A percentile compares a stretch with the other conserved stretches of the same genome.
These are phyloP conservation scores for Copsychus sechellarum DNA, from an alignment of 2,113 vertebrate genomes.

Conservation along the genomic window DNA sequence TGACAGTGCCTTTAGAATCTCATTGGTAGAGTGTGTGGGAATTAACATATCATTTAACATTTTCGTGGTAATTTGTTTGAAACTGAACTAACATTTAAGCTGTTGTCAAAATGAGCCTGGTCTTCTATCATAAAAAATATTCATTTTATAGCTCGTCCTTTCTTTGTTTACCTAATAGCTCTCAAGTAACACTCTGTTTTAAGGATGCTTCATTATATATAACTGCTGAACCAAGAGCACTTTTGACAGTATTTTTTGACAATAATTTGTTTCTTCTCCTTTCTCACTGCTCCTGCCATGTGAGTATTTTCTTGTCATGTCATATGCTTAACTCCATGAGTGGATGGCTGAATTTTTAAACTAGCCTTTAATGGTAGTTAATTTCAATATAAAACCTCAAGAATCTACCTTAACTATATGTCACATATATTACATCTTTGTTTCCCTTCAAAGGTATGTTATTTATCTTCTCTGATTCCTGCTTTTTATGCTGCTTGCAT, in stretches of 20 bases:
- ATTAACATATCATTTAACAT: background rate
- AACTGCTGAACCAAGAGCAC: background rate
- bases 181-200: background rate
- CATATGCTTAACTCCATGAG: accelerated
- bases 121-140: background rate
- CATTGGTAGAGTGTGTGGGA: background rate
- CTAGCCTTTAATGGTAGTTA: background rate
- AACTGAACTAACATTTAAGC: background rate
- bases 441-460: background rate
- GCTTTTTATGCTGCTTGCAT: background rate
- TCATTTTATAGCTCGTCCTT: background rate
- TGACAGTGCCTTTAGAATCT: background rate
- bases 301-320: background rate
- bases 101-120: background rate
- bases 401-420: background rate
- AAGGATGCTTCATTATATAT: background rate
- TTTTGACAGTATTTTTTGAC: background rate
- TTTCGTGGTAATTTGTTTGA: background rate
- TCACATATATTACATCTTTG: background rate
- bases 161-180: background rate
- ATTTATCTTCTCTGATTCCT: background rate
- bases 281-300: background rate
- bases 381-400: background rate
- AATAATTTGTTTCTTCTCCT: background rate
- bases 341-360: background rate